Base-by-base conservation (phyloP, 1,140 invertebrate genomes). In the Drosophila pruinosa region DNA sequence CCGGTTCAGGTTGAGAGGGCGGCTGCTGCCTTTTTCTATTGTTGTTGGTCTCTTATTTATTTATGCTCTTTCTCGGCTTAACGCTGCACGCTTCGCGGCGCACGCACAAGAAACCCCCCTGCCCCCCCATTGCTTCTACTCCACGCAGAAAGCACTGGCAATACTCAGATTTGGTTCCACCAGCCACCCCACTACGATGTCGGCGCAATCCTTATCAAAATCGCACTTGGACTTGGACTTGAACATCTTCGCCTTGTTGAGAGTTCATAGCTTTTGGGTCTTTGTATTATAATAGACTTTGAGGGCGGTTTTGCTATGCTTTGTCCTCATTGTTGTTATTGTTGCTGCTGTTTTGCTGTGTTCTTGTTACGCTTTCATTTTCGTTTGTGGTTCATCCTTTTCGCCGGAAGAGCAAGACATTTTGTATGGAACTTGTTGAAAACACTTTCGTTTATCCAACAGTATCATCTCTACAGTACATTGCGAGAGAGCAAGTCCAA, bases 61-160 rank as follows among this genome's bases (percentile, higher is more conserved):
- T 88, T 88, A 88, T 88, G 82, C 82, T 88, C 77, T 69, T 83
- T 85, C 80, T 86, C 76, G 77, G 81, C 81, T 85, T 85, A 86
- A 80, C 81, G 81, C 82, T 85, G 77, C 69, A 85, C 81, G 81
- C 81, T 86, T 82, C 67, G 72, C 63, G 80, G 74, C 67, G 54
- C 73, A 83, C 64, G 64, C 39, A 64, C 63, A 69, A 62, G 21
- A 48, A 38, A 28, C 5, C 52, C 50, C 72, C 3, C 14, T 19
- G 34, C 64, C 19, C 8, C 6, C 10, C n/a, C n/a, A n/a, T n/a
- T n/a, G n/a, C n/a, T n/a, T n/a, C n/a, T n/a, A n/a, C n/a, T n/a
- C n/a, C n/a, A n/a, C n/a, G n/a, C n/a, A n/a, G n/a, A n/a, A n/a
- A n/a, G n/a, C n/a, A n/a, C n/a, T n/a, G n/a, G n/a, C 26, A n/a